Conservation (phyloP, 2,797 vertebrate genomes). For the Leptodactylus fallax region DNA sequence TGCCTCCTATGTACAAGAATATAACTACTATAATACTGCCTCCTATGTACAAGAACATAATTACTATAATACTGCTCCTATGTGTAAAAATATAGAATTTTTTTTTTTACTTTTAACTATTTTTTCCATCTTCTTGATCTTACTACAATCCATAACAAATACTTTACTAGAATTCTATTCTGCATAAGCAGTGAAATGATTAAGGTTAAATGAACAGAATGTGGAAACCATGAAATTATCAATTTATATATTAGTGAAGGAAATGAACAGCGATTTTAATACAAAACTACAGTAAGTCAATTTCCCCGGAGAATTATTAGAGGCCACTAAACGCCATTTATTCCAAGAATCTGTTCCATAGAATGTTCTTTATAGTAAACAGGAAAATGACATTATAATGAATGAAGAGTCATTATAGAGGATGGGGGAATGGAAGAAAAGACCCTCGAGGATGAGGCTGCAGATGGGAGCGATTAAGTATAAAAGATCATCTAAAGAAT, state of each 20-base stretch:
- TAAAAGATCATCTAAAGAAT: too few species aligned
- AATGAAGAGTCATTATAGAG: slow-evolving; percentile 25
- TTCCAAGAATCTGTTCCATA: slow-evolving; percentile 14
- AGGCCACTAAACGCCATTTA: slow-evolving; percentile 3
- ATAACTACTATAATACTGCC: slow-evolving; percentile 6
- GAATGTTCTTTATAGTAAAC: background rate
- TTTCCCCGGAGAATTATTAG: slow-evolving; percentile 22
- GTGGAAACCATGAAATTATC: background rate
- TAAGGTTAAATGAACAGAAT: background rate
- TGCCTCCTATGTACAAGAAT: background rate
- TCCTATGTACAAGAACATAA: background rate
- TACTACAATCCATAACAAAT: background rate
- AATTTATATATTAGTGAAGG: slow-evolving; percentile 12
- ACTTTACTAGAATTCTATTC: background rate
- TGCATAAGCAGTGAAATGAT: background rate
- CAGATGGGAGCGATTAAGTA: too few species aligned
- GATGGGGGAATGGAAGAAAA: slow-evolving; percentile 1
- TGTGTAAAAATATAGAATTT: background rate
- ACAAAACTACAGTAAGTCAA: background rate
- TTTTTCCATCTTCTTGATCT: background rate
- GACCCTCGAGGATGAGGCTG: background rate
- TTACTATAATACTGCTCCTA: background rate
- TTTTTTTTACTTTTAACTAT: background rate
- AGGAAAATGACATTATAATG: slow-evolving; percentile 33
- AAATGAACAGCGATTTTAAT: slow-evolving; percentile 17